Conservation (phyloP, 2,113 vertebrate species). For the Petaurus breviceps region DNA sequence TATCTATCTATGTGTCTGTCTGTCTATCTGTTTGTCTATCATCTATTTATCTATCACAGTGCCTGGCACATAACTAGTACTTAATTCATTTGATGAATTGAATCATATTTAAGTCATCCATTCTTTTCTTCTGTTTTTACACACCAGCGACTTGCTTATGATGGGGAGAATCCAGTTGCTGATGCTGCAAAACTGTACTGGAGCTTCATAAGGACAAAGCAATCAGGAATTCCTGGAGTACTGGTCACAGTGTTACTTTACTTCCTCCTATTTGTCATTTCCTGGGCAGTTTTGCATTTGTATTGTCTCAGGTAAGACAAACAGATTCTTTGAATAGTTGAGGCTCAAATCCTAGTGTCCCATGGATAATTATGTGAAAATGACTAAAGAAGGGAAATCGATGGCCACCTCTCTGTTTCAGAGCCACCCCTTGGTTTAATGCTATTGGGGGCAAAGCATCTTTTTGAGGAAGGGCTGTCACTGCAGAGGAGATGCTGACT, state of each 20-base stretch:
- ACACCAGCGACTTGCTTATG: constrained; percentile 86
- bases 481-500: background rate
- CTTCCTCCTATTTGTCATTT: constrained; percentile 86
- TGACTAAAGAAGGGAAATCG: background rate
- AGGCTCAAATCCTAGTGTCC: background rate
- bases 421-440: background rate
- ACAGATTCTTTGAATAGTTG: background rate
- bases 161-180: constrained; percentile 87
- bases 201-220: constrained; percentile 87
- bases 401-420: background rate
- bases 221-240: constrained; percentile 87
- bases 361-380: background rate
- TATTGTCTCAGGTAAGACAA: constrained; percentile 91
- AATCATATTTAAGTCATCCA: background rate
- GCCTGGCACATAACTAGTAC: background rate
- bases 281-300: constrained; percentile 86
- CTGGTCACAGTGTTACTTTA: constrained; percentile 91
- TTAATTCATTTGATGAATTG: background rate
- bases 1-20: no score
- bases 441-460: background rate
- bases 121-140: constrained; percentile 33
- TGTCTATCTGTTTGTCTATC: no score
- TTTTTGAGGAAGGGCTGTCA: background rate
- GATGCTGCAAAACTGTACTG: constrained; percentile 96
- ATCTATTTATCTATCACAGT: background rate